Conservation (phyloP, 2,888 invertebrate genomes). For the Neuroscelio doddi region DNA sequence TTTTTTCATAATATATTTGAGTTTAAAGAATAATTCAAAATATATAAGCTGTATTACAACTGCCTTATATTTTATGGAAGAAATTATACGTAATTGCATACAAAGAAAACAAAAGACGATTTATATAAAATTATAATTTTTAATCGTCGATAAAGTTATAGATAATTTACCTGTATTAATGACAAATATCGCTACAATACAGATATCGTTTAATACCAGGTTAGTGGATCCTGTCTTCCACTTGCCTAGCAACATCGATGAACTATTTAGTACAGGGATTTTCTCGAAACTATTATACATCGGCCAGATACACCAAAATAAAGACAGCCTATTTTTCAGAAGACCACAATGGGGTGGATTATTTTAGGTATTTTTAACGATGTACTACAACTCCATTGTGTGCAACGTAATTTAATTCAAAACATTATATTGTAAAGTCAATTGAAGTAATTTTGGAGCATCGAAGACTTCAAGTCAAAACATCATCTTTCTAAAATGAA, state of each 20-base stretch:
- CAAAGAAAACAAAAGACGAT: no score
- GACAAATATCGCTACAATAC: neutral
- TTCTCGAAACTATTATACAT: constrained; percentile 14
- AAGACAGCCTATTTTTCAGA: constrained; percentile 10
- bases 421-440: neutral
- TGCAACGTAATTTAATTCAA: neutral
- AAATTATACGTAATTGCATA: no score
- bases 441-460: constrained; percentile 27
- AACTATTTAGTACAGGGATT: constrained; percentile 6
- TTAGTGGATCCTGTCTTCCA: constrained; percentile 14
- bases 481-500: constrained; percentile 13
- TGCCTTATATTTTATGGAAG: no score
- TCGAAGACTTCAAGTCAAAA: constrained; percentile 10
- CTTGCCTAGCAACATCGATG: constrained; percentile 7
- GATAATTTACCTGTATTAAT: constrained; percentile 2
- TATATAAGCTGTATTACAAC: no score
- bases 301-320: constrained; percentile 3
- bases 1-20: no score
- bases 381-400: neutral
- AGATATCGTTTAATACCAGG: constrained; percentile 1
- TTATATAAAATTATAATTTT: no score
- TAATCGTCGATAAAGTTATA: constrained; percentile 15
- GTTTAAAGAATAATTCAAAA: no score
- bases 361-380: neutral
- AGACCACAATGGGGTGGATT: constrained; percentile 16